These are phyloP conservation scores for Calosoma granatense DNA, from an alignment of 1,140 invertebrate genomes.

Conservation along the genomic window DNA sequence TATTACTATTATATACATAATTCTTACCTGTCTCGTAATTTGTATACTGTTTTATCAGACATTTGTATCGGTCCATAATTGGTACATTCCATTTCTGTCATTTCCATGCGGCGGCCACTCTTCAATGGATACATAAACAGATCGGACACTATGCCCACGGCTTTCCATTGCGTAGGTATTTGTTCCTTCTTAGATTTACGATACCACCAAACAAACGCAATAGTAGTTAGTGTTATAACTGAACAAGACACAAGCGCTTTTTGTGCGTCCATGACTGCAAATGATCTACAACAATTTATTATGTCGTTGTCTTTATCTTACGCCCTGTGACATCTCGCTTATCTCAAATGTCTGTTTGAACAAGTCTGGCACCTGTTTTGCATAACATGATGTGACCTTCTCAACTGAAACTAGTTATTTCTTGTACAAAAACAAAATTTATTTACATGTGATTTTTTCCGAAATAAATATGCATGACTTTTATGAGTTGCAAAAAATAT, in stretches of 20 bases:
- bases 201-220: slow-evolving; percentile 8
- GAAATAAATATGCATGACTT: too few species aligned
- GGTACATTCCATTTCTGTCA: slow-evolving; percentile 24
- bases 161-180: slow-evolving; percentile 24
- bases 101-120: slow-evolving; percentile 26
- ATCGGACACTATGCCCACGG: slow-evolving; percentile 25
- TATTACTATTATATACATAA: neutral
- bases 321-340: too few species aligned
- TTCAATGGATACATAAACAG: slow-evolving; percentile 31
- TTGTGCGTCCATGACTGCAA: slow-evolving; percentile 7
- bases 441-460: too few species aligned
- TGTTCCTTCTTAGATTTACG: slow-evolving; percentile 14
- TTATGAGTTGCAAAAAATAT: too few species aligned
- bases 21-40: slow-evolving; percentile 28
- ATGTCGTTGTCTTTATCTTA: too few species aligned
- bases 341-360: neutral
- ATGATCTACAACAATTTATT: slow-evolving; percentile 7
- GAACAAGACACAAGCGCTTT: slow-evolving; percentile 11
- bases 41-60: slow-evolving; percentile 18
- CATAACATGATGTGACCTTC: too few species aligned
- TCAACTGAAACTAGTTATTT: too few species aligned
- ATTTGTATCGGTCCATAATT: slow-evolving; percentile 23
- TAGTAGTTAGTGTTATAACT: slow-evolving; percentile 5
- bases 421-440: too few species aligned
- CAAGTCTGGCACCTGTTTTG: too few species aligned